Conservation (phyloP, 2,113 vertebrate genomes). For the Amphilophus citrinellus region DNA sequence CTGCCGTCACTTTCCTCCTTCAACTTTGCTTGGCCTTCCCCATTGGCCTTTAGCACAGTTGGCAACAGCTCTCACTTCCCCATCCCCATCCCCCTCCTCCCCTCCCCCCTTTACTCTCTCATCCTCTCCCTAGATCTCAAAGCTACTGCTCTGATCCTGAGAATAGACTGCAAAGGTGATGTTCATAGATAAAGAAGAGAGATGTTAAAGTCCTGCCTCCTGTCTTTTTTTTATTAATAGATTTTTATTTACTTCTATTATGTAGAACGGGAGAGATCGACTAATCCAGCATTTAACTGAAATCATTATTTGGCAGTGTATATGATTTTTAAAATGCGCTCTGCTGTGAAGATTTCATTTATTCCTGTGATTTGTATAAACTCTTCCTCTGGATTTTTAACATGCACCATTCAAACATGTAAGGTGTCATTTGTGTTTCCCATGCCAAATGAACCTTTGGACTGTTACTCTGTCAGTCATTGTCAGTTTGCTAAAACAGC, state of each 20-base stretch:
- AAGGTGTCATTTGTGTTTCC: conserved; percentile 45
- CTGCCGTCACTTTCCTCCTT: conserved; percentile 24
- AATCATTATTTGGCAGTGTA: conserved; percentile 29
- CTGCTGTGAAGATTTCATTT: conserved; percentile 25
- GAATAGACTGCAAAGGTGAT: neutral
- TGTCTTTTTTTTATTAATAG: neutral
- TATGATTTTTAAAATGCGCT: neutral
- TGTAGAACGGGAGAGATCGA: conserved; percentile 5
- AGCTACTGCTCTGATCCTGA: conserved; percentile 20
- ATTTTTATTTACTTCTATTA: neutral
- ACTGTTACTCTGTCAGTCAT: conserved; percentile 40
- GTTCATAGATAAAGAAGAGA: conserved; percentile 9
- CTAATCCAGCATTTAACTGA: conserved; percentile 32
- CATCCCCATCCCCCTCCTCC: neutral
- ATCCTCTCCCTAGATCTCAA: conserved; percentile 28
- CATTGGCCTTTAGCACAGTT: conserved; percentile 63
- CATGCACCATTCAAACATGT: neutral
- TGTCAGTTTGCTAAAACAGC: conserved; percentile 41
- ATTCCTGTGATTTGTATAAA: conserved; percentile 46
- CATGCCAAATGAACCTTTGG: conserved; percentile 32
- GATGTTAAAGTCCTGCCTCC: neutral
- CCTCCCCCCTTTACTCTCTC: neutral
- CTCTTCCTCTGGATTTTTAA: conserved; percentile 14
- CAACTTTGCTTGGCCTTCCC: conserved; percentile 55
- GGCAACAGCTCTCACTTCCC: conserved; percentile 36